Evolutionary conservation across 2,113 vertebrate genomes (phyloP).

Genomic region (Sciurus niger): DNA sequence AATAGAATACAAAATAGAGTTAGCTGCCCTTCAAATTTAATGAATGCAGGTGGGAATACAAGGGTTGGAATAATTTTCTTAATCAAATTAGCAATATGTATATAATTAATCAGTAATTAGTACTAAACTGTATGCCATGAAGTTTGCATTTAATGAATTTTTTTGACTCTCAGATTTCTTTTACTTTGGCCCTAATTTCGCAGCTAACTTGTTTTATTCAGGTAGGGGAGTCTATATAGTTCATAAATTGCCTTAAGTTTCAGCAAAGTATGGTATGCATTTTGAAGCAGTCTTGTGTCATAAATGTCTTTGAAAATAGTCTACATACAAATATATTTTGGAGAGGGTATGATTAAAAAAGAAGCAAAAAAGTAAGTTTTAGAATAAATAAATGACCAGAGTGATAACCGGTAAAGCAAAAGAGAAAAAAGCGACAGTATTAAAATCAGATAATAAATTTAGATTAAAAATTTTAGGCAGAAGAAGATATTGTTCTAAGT

Average conservation of each 20-base stretch:
- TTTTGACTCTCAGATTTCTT: background rate
- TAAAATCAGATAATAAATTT: background rate
- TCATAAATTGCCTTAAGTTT: background rate
- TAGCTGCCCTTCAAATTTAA: background rate
- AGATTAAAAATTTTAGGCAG: background rate
- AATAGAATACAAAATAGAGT: background rate
- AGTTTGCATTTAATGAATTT: conserved; percentile 34
- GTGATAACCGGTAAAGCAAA: background rate
- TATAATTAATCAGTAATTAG: background rate
- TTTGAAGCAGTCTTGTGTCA: background rate
- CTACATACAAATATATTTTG: conserved; percentile 6
- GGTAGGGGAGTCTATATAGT: background rate
- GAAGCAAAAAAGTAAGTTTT: background rate
- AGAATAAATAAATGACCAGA: background rate
- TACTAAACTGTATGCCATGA: background rate
- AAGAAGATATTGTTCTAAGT: background rate
- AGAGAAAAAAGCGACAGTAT: background rate
- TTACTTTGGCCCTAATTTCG: background rate
- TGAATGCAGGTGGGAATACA: background rate
- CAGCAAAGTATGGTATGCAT: background rate
- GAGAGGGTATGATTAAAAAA: background rate
- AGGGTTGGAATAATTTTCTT: background rate
- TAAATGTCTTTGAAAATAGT: background rate
- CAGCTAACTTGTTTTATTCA: background rate
- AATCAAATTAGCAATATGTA: background rate